phyloP scores from a whole-genome alignment of 1,140 invertebrate species.

The Scylla paramamosain region DNA sequence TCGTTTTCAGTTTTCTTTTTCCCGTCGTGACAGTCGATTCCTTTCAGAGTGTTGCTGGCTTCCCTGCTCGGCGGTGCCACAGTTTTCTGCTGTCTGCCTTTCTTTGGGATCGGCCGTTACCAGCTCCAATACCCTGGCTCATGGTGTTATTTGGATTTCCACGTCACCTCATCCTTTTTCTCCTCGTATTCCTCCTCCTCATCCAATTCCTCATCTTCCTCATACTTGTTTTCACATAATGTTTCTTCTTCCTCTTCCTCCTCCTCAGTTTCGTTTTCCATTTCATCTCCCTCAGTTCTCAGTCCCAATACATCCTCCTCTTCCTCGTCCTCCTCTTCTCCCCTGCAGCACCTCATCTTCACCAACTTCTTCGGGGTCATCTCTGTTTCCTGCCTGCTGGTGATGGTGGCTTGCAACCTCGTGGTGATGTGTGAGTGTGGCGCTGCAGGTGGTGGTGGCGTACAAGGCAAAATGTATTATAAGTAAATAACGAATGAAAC shows the following conservation, averaged over 20 bases:
- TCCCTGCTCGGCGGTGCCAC: background rate
- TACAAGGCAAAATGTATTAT: too few species aligned
- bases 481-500: too few species aligned
- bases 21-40: background rate
- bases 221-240: background rate
- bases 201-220: background rate
- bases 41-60: background rate
- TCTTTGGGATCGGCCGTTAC: constrained; percentile 30
- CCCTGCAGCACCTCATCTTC: background rate
- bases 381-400: background rate
- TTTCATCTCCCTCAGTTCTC: background rate
- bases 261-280: background rate
- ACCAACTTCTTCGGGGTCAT: constrained; percentile 33
- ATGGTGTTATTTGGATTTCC: constrained; percentile 41
- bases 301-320: background rate
- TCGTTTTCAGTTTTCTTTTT: background rate
- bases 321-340: background rate
- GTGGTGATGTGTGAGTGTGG: constrained; percentile 45
- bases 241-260: background rate
- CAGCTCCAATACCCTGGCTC: constrained; percentile 38
- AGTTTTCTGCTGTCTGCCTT: background rate
- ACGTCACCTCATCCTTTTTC: background rate
- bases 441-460: background rate
- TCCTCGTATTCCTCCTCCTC: background rate
- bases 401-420: constrained; percentile 42